These are phyloP conservation scores for Sussaba pulchella DNA, from an alignment of 2,888 invertebrate genomes.

Conservation along the genomic window DNA sequence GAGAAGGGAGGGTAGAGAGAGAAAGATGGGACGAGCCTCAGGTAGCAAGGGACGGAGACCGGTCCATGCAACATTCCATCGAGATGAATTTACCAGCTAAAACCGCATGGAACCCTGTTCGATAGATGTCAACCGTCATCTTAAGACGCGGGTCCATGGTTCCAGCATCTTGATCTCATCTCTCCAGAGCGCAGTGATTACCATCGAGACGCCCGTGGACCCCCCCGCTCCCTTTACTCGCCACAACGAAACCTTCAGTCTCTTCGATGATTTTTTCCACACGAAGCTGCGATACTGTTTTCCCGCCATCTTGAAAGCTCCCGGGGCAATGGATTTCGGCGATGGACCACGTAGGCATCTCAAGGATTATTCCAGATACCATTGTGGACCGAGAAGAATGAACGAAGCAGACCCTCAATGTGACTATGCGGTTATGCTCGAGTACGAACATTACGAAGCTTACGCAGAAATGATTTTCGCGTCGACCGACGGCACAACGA, in stretches of 20 bases:
- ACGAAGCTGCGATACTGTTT: too few species aligned
- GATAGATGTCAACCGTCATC: constrained; percentile 72
- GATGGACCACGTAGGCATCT: too few species aligned
- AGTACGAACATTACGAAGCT: constrained; percentile 1
- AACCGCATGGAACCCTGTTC: constrained; percentile 66
- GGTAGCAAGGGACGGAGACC: constrained; percentile 44
- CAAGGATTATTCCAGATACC: background rate
- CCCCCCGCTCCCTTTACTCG: too few species aligned
- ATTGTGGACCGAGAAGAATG: background rate
- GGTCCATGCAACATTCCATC: constrained; percentile 57
- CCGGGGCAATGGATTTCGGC: too few species aligned
- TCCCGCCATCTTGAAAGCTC: too few species aligned
- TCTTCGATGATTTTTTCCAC: constrained; percentile 30
- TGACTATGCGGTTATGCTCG: background rate
- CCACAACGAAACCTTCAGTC: background rate
- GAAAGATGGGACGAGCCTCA: background rate
- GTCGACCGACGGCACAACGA: too few species aligned
- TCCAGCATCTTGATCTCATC: constrained; percentile 70
- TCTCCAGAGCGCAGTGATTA: constrained; percentile 24
- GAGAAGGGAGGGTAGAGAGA: too few species aligned
- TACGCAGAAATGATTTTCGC: constrained; percentile 52
- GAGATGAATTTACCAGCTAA: constrained; percentile 64
- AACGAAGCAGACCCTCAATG: background rate
- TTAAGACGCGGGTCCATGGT: constrained; percentile 68
- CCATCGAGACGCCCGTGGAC: too few species aligned